A percentile compares a stretch with the other conserved stretches of the same genome.
Conservation (phyloP, 2,797 vertebrate species). For the Epinephelus malabaricus region DNA sequence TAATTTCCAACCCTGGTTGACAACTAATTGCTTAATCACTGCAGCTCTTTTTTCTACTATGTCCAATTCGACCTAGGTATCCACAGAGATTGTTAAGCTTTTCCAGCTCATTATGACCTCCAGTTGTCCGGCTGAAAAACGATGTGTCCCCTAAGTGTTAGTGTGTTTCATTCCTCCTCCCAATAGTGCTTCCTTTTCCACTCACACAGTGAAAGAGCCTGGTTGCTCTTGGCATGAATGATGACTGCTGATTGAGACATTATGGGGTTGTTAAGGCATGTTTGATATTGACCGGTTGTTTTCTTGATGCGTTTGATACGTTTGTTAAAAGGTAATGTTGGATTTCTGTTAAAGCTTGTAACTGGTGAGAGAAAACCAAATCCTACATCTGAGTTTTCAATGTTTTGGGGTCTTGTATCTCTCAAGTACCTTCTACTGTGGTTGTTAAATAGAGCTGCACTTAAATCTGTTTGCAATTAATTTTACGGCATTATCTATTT, state of each 20-base stretch:
- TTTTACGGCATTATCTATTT: conserved; percentile 42
- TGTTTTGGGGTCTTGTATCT: background rate
- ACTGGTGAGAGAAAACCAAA: background rate
- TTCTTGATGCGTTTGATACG: too few relatives aligned
- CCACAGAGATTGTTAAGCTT: background rate
- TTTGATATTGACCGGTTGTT: too few relatives aligned
- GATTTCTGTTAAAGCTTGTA: background rate
- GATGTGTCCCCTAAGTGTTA: background rate
- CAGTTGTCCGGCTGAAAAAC: background rate
- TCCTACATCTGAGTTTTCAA: background rate
- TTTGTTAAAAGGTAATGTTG: background rate
- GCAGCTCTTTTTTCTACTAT: background rate
- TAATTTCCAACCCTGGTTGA: too few relatives aligned
- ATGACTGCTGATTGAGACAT: background rate
- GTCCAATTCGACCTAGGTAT: background rate
- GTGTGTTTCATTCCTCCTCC: background rate
- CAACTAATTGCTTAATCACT: too few relatives aligned
- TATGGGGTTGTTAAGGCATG: too few relatives aligned
- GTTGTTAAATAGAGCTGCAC: conserved; percentile 19
- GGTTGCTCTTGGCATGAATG: background rate
- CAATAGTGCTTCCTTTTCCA: background rate
- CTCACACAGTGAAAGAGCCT: background rate
- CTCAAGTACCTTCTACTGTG: background rate
- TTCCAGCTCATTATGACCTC: background rate
- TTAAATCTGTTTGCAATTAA: conserved; percentile 42